phyloP scores from a whole-genome alignment of 2,113 vertebrate genomes.

The Gymnobelideus leadbeateri region DNA sequence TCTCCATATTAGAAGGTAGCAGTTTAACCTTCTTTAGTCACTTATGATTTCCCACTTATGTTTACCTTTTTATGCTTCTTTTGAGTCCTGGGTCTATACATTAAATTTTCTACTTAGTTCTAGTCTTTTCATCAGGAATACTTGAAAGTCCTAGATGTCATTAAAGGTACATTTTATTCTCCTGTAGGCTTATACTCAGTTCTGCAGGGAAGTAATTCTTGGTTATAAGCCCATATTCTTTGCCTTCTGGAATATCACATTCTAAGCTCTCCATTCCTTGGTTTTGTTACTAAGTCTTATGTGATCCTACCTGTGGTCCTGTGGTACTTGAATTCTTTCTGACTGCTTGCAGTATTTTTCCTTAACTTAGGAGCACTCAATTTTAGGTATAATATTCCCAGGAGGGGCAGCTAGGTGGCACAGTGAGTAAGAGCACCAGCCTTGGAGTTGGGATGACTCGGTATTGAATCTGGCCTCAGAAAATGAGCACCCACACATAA shows the following conservation, averaged over 20 bases:
- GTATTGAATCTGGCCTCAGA: too few relatives aligned
- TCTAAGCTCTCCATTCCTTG: not conserved
- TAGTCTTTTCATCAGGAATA: not conserved
- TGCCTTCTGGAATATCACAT: not conserved
- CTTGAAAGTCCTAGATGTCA: not conserved
- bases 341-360: not conserved
- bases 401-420: too few relatives aligned
- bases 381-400: not conserved
- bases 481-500: too few relatives aligned
- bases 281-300: not conserved
- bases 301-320: not conserved
- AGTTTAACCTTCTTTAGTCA: not conserved
- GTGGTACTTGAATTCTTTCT: not conserved
- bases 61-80: not conserved
- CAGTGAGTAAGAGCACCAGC: too few relatives aligned
- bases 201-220: not conserved
- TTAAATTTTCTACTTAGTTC: not conserved
- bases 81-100: not conserved
- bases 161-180: not conserved
- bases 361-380: not conserved
- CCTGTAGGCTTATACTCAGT: not conserved
- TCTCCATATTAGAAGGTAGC: not conserved
- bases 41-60: not conserved
- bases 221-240: not conserved
- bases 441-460: too few relatives aligned